Conservation (phyloP, 2,888 invertebrate genomes). For the Ophion ventricosus region DNA sequence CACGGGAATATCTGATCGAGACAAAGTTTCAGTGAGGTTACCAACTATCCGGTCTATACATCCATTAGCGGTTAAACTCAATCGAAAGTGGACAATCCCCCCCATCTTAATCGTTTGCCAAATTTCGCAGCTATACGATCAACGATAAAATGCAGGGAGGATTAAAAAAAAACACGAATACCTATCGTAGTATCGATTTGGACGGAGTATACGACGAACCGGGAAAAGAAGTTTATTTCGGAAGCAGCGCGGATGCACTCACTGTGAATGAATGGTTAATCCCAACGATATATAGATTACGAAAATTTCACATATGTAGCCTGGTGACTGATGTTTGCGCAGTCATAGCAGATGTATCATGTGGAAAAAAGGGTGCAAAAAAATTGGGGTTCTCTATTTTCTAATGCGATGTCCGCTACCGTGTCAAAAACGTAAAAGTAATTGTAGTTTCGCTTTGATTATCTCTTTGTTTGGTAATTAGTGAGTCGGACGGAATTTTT, state of each 20-base stretch:
- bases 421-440: background rate
- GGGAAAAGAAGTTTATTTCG: constrained; percentile 3
- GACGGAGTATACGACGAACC: constrained; percentile 7
- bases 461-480: background rate
- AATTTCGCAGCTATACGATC: background rate
- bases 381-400: background rate
- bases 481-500: background rate
- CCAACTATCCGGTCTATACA: background rate
- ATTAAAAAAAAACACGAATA: background rate
- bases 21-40: constrained; percentile 4
- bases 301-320: background rate
- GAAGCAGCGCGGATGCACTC: constrained; percentile 16
- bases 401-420: background rate
- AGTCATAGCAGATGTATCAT: background rate
- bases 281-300: constrained; percentile 18
- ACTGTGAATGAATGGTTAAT: constrained; percentile 16
- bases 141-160: background rate
- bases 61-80: background rate
- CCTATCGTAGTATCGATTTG: constrained; percentile 18
- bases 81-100: background rate
- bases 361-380: background rate
- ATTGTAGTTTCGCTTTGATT: background rate
- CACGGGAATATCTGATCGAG: constrained; percentile 2
- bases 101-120: background rate
- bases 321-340: background rate